Evolutionary conservation across 2,888 invertebrate genomes (phyloP).

Genomic region (Drosophila affinis): DNA sequence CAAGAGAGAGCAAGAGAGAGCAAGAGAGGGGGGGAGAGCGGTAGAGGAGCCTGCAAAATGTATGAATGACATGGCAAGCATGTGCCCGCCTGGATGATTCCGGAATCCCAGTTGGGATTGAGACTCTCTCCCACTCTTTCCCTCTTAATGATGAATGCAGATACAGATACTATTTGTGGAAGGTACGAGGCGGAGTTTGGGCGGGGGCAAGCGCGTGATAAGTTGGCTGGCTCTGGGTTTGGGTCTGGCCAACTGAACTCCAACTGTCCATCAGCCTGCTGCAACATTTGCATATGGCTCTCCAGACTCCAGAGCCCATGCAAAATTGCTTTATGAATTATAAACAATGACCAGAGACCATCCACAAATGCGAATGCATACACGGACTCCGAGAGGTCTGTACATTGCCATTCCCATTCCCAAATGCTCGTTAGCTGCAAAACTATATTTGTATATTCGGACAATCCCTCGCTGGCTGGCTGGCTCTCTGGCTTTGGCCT

Average conservation of each 20-base stretch:
- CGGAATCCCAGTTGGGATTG: slow-evolving; percentile 48
- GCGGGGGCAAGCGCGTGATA: slow-evolving; percentile 49
- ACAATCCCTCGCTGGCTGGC: slow-evolving; percentile 19
- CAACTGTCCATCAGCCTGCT: slow-evolving; percentile 36
- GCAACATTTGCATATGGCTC: slow-evolving; percentile 69
- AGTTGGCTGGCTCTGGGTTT: slow-evolving; percentile 1
- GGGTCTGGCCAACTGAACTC: slow-evolving; percentile 25
- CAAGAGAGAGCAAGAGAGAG: not conserved
- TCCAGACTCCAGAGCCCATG: slow-evolving; percentile 26
- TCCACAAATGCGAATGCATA: slow-evolving; percentile 3
- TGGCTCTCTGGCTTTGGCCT: slow-evolving; percentile 44
- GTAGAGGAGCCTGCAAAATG: slow-evolving; percentile 63
- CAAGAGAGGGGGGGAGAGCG: slow-evolving; percentile 2
- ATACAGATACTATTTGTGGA: slow-evolving; percentile 3
- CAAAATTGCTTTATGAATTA: slow-evolving; percentile 74
- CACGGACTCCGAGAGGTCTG: not conserved
- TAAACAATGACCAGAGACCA: slow-evolving; percentile 56
- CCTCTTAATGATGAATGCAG: slow-evolving; percentile 49
- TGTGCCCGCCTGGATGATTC: slow-evolving; percentile 42
- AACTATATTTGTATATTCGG: slow-evolving; percentile 45
- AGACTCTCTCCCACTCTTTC: slow-evolving; percentile 57
- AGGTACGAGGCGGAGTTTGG: not conserved
- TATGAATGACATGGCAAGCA: slow-evolving; percentile 77
- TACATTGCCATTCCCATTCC: slow-evolving; percentile 1
- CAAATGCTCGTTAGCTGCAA: slow-evolving; percentile 55